Evolutionary conservation across 2,888 invertebrate species (phyloP), one percentile per base, ranked within the genome.

Genomic region (Ophion ellenae): DNA sequence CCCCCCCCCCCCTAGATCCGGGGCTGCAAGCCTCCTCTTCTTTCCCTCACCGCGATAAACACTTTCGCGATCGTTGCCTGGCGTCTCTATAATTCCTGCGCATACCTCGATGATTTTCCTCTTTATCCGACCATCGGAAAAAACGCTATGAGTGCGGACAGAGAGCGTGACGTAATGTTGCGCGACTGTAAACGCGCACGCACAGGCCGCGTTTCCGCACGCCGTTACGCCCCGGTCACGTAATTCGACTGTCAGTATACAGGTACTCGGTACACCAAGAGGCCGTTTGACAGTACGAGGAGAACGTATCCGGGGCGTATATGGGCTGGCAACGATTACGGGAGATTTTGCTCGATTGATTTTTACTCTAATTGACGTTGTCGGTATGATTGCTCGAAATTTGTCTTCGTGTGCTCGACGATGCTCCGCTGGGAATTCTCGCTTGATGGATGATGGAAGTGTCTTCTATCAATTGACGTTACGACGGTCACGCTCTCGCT

Each of bases 331-430:
- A 36, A 80, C 17, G 70, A 59, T 70, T 71, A 82, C 82, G 71
- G 71, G 75, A 82, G 11, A 53, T 53, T 76, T 66, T 53, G 28
- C 17, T 17, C 28, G 59, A 83, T 53, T 53, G 53, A 53, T 53
- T 53, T 53, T 53, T 53, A 53, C 74, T 77, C 77, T 83, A 86
- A 81, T 83, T 86, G 86, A 81, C 78, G 59, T 59, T 78, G 86
- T 76, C 80, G 73, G n/a, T 67, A 77, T 81, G 67, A 86, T 83
- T 81, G 80, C 81, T 20, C 63, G 61, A 74, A 81, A 86, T 86
- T 86, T 83, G 80, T 83, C 83, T 40, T 47, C 36, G 17, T 64
- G 28, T 11, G n/a, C 28, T 32, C 14, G 10, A 64, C 64, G 71
- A 75, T 40, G n/a, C 17, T 61, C 17, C 80, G 61, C 76, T 53